These are phyloP conservation scores for Leptinotarsa undecemlineata DNA, from an alignment of 1,140 invertebrate genomes.

Conservation along the genomic window DNA sequence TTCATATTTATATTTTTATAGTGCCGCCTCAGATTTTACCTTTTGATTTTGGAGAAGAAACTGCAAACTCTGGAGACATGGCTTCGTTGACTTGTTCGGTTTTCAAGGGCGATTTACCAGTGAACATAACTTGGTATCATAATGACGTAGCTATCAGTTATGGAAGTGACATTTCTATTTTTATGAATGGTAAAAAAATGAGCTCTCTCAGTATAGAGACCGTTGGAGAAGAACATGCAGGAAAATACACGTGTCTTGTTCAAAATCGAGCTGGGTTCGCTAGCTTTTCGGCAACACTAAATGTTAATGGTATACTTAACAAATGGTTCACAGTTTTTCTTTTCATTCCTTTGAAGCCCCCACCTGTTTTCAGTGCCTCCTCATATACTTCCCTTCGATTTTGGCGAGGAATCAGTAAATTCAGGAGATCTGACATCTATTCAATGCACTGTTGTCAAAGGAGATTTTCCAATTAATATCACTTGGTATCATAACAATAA, in stretches of 20 bases:
- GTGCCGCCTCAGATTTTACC: slow-evolving; percentile 68
- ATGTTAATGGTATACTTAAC: slow-evolving; percentile 65
- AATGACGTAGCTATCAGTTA: slow-evolving; percentile 59
- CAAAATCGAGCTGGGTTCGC: slow-evolving; percentile 68
- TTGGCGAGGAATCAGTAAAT: slow-evolving; percentile 65
- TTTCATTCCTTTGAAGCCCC: neutral
- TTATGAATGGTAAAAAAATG: slow-evolving; percentile 60
- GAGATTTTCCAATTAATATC: slow-evolving; percentile 68
- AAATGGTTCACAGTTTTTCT: neutral
- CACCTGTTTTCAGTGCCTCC: slow-evolving; percentile 25
- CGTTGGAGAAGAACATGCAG: slow-evolving; percentile 65
- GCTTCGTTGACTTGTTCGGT: slow-evolving; percentile 73
- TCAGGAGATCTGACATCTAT: slow-evolving; percentile 67
- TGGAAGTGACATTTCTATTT: slow-evolving; percentile 57
- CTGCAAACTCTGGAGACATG: slow-evolving; percentile 72
- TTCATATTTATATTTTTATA: slow-evolving; percentile 13
- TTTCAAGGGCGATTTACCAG: slow-evolving; percentile 68
- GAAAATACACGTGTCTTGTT: slow-evolving; percentile 75
- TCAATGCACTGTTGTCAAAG: slow-evolving; percentile 66
- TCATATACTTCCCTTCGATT: slow-evolving; percentile 55
- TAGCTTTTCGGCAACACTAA: slow-evolving; percentile 64
- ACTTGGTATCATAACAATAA: slow-evolving; percentile 65
- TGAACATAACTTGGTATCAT: slow-evolving; percentile 70
- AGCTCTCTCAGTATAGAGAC: slow-evolving; percentile 70
- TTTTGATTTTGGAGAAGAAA: slow-evolving; percentile 76